phyloP scores from a whole-genome alignment of 2,888 invertebrate genomes.

The Teleogryllus oceanicus region DNA sequence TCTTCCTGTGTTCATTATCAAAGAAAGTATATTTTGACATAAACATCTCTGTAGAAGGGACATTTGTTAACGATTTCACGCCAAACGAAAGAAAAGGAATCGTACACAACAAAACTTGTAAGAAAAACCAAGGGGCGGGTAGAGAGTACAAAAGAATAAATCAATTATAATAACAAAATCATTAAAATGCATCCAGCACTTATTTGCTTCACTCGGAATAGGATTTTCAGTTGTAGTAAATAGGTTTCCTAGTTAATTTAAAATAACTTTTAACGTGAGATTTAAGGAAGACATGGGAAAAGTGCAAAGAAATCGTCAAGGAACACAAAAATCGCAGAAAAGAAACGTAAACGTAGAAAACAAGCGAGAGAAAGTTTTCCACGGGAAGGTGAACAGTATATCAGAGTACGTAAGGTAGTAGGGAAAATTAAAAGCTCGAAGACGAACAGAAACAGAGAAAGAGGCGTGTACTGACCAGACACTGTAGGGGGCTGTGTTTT shows the following conservation, averaged over 20 bases:
- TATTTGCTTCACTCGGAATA: too few relatives aligned
- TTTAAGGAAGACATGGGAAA: background rate
- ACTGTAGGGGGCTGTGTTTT: background rate
- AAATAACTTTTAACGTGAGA: too few relatives aligned
- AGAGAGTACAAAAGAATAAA: slow-evolving; percentile 49
- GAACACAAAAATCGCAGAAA: background rate
- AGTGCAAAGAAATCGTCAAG: background rate
- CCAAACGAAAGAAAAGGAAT: background rate
- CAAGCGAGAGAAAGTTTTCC: background rate
- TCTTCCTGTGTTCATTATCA: too few relatives aligned
- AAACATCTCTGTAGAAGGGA: slow-evolving; percentile 34
- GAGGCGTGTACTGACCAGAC: slow-evolving; percentile 18
- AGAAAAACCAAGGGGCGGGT: slow-evolving; percentile 52
- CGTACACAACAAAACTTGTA: slow-evolving; percentile 35
- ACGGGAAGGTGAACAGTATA: background rate
- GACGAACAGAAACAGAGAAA: background rate
- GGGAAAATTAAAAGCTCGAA: background rate
- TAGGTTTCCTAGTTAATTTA: too few relatives aligned
- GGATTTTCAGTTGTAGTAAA: too few relatives aligned
- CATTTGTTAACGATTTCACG: slow-evolving; percentile 22
- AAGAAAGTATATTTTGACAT: too few relatives aligned
- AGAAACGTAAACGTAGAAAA: background rate
- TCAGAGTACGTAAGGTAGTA: background rate
- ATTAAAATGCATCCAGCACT: slow-evolving; percentile 36
- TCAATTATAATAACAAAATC: slow-evolving; percentile 27